Base-by-base conservation (phyloP, 1,140 invertebrate species). In the Trissolcus basalis region DNA sequence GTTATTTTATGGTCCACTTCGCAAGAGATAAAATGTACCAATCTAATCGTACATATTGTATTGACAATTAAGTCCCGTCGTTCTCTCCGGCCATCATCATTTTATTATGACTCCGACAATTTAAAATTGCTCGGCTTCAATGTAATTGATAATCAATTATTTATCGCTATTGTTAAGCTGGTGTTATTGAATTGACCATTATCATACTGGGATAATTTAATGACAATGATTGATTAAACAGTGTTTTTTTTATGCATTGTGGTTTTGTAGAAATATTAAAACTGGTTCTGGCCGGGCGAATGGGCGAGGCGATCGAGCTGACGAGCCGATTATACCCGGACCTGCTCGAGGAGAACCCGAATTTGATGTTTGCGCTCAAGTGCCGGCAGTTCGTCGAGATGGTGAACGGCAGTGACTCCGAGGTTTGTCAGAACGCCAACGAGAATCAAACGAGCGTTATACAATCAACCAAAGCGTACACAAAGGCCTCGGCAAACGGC, bases 351-450 rank as follows among this genome's bases (percentile, higher is more conserved):
- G 91, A 92, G 44, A 96, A 98, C 89, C 92, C 92, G 77, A 96
- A 98, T 85, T 90, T 99, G 74, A 91, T 96, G 81, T 98, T 99
- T 87, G 93, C 96, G 87, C 91, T 99, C 56, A 98, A 98, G 87
- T 98, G 96, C 89, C 93, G 98, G 76, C 97, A 99, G 89, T 99
- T 99, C 89, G 95, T 99, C 16, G 98, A 99, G 89, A 95, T 95
- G 94, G 93, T 95, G 53, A 95, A 95, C 85, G 94, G 94, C 51
- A 92, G 93, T 44, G 94, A 96, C 85, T 91, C 93, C 11, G 93
- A 94, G 87, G 90, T 93, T 45, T 87, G 87, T 78, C 86, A 88
- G 60, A 84, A 79, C 71, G 83, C 78, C 60, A 89, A 86, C 77
- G 88, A 90, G 14, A 89, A 90, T 85, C 92, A 93, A 86, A 92